A percentile compares a stretch with the other conserved stretches of the same genome.
phyloP scores from a whole-genome alignment of 2,797 vertebrate species.

The Neosalanx taihuensis region DNA sequence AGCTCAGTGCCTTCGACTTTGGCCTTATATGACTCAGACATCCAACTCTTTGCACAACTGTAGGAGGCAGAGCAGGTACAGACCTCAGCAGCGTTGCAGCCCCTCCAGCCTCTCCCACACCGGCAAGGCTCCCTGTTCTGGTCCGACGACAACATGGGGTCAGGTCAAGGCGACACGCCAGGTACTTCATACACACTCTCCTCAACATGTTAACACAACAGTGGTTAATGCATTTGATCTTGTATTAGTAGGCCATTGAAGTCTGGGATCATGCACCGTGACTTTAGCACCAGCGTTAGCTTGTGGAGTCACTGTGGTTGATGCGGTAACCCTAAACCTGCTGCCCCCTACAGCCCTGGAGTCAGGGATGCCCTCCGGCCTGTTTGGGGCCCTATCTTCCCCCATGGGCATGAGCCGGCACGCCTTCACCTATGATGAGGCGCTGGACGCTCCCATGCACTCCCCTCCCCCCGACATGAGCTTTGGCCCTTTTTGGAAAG shows the following conservation, averaged over 20 bases:
- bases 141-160: slow-evolving; percentile 57
- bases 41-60: not conserved
- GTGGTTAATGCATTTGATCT: too few species aligned
- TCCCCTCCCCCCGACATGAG: slow-evolving; percentile 85
- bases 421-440: slow-evolving; percentile 89
- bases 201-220: not conserved
- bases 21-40: not conserved
- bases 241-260: too few species aligned
- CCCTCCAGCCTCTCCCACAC: slow-evolving; percentile 7
- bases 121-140: slow-evolving; percentile 2
- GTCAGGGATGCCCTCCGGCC: slow-evolving; percentile 35
- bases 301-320: too few species aligned
- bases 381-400: slow-evolving; percentile 73
- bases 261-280: too few species aligned
- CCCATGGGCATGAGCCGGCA: slow-evolving; percentile 80
- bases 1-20: not conserved
- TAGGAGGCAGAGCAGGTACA: slow-evolving; percentile 23
- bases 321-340: too few species aligned
- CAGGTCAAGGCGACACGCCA: slow-evolving; percentile 67
- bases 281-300: too few species aligned
- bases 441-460: slow-evolving; percentile 83
- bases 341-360: slow-evolving; percentile 53
- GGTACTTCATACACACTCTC: slow-evolving; percentile 46
- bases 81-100: slow-evolving; percentile 13
- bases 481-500: slow-evolving; percentile 82